These are phyloP conservation scores for Drosophila tsacasi DNA, from an alignment of 1,140 invertebrate species.

Conservation along the genomic window DNA sequence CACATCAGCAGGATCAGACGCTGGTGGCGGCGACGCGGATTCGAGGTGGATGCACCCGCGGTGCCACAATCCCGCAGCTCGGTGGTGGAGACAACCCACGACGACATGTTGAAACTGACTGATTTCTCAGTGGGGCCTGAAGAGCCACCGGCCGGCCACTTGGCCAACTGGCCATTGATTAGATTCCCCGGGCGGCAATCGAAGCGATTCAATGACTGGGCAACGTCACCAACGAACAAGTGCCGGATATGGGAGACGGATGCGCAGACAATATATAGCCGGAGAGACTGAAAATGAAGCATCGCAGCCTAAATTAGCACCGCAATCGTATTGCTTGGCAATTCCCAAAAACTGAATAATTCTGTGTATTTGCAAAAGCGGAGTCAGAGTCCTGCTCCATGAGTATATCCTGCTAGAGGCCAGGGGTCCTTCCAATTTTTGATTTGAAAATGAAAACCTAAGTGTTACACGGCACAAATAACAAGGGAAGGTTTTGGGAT, in stretches of 20 bases:
- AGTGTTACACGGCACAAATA: slow-evolving; percentile 12
- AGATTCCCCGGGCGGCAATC: slow-evolving; percentile 57
- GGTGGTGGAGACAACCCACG: slow-evolving; percentile 65
- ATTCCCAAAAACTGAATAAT: slow-evolving; percentile 28
- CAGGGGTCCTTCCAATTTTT: not conserved
- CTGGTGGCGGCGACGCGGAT: slow-evolving; percentile 6
- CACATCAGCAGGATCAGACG: slow-evolving; percentile 53
- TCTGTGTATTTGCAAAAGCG: slow-evolving; percentile 8
- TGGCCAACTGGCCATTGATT: slow-evolving; percentile 54
- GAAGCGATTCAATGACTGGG: slow-evolving; percentile 22
- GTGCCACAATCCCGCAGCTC: slow-evolving; percentile 46
- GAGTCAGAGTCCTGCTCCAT: not conserved
- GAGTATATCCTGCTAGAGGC: not conserved
- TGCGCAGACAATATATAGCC: not conserved
- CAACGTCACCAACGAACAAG: slow-evolving; percentile 1
- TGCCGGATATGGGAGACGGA: slow-evolving; percentile 17
- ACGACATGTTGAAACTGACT: slow-evolving; percentile 72
- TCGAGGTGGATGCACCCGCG: slow-evolving; percentile 1
- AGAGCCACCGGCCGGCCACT: slow-evolving; percentile 11
- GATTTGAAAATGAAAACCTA: slow-evolving; percentile 15
- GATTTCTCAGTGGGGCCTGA: slow-evolving; percentile 15
- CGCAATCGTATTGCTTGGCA: slow-evolving; percentile 19
- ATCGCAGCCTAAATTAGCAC: slow-evolving; percentile 17
- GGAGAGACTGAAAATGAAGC: slow-evolving; percentile 2
- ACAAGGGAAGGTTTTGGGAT: not conserved